Evolutionary conservation across 2,888 invertebrate genomes (phyloP).

Genomic region (Clivina fossor): DNA sequence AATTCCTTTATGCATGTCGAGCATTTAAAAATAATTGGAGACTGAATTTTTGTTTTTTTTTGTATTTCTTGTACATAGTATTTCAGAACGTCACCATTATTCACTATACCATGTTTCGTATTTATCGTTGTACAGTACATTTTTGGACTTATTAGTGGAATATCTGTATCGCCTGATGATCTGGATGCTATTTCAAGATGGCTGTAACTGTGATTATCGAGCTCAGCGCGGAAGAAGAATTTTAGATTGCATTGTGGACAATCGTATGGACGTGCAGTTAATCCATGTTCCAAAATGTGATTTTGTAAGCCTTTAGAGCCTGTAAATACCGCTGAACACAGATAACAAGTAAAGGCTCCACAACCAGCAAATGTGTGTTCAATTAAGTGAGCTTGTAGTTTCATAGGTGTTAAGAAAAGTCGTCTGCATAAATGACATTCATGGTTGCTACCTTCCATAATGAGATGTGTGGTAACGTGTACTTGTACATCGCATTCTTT

Average conservation of each 20-base stretch:
- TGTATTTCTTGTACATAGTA: no score
- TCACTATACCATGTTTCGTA: no score
- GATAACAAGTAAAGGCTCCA: constrained; percentile 81
- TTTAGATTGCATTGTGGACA: constrained; percentile 80
- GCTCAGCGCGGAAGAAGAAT: constrained; percentile 88
- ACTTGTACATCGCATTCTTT: constrained; percentile 64
- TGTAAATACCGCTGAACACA: constrained; percentile 85
- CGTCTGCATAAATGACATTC: constrained; percentile 81
- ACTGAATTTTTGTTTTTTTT: no score
- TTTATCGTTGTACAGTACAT: no score
- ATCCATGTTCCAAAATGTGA: constrained; percentile 76
- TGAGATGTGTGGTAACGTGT: constrained; percentile 60
- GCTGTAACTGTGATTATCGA: constrained; percentile 76
- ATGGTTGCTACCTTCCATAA: constrained; percentile 60
- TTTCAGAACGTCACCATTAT: no score
- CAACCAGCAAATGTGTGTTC: constrained; percentile 91
- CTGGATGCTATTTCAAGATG: constrained; percentile 14
- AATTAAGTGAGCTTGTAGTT: constrained; percentile 85
- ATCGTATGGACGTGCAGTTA: constrained; percentile 80
- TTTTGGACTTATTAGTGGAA: constrained; percentile 22
- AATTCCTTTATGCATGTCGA: no score
- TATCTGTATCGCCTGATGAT: constrained; percentile 14
- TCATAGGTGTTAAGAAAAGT: constrained; percentile 74
- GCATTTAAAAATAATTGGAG: no score
- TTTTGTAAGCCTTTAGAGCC: constrained; percentile 78